Evolutionary conservation across 2,888 invertebrate genomes (phyloP), one percentile per base, ranked within the genome.

Genomic region (Drosophila helvetica): DNA sequence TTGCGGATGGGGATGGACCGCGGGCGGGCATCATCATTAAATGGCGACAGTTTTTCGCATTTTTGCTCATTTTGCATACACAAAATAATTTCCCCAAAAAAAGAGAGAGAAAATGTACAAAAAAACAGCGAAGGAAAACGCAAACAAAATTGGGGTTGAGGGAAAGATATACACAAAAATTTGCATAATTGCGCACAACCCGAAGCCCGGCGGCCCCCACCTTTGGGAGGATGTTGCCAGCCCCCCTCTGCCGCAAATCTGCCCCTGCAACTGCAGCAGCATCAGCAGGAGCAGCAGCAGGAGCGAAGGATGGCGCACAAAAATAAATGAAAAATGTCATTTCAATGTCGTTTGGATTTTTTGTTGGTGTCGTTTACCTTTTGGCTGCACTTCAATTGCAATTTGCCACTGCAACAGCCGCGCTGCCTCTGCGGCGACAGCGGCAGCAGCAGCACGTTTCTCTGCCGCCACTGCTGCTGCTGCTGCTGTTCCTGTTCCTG

Each of bases 321-420:
- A 88, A 84, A 80, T 78, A 78, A 79, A 85, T 81, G 83, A 79
- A 84, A 90, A 89, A 86, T 88, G 87, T 88, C 87, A 85, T 89
- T 90, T 90, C 88, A 89, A 90, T 89, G 89, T 88, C 86, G 89
- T 76, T 79, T 78, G 78, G 78, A 75, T 77, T 74, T 82, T 74
- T 77, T 74, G 86, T 71, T 83, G 80, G 88, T 86, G 88, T 89
- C 88, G 80, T 90, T 89, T 89, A 90, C 89, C 88, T 89, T 89
- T 88, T 86, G 86, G 81, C 77, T 82, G 84, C 84, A 87, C 83
- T 83, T 84, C 87, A 86, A 79, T 81, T 86, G 84, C 84, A 84
- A 85, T 88, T 88, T 82, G 78, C 74, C 59, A 65, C 72, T 75
- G 84, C 83, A 82, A 77, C 74, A 66, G 67, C 52, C 66, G 72